phyloP scores from a whole-genome alignment of 2,797 vertebrate species.

The Malacoctenus gilli region DNA sequence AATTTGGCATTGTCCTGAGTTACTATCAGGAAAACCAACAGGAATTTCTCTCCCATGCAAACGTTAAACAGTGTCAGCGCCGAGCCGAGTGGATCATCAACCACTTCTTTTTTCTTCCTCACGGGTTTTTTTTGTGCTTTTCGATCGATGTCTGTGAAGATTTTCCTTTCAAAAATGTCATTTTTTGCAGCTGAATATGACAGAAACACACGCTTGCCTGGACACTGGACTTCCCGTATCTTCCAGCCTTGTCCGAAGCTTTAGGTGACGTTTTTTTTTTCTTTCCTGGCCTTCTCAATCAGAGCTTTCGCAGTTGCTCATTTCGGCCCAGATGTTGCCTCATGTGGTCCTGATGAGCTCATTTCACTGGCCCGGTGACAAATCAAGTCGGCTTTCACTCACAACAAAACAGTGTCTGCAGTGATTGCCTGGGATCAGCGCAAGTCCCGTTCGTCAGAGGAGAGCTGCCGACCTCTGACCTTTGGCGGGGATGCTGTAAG shows the following conservation, averaged over 20 bases:
- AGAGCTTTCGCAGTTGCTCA: constrained; percentile 49
- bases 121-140: too few relatives aligned
- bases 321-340: constrained; percentile 67
- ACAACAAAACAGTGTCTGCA: constrained; percentile 43
- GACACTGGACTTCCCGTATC: background rate
- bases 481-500: constrained; percentile 36
- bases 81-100: too few relatives aligned
- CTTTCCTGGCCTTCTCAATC: constrained; percentile 25
- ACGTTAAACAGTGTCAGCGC: too few relatives aligned
- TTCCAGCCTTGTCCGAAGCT: background rate
- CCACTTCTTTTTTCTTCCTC: too few relatives aligned
- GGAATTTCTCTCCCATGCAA: too few relatives aligned
- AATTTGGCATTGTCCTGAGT: too few relatives aligned
- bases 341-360: constrained; percentile 68
- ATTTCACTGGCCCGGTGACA: constrained; percentile 63
- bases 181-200: background rate
- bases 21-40: too few relatives aligned
- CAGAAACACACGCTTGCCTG: background rate
- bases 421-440: constrained; percentile 47
- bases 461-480: constrained; percentile 70
- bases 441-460: constrained; percentile 55
- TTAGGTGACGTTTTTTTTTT: constrained; percentile 15
- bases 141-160: too few relatives aligned
- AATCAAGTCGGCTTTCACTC: constrained; percentile 52
- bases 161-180: too few relatives aligned